Evolutionary conservation across 2,797 vertebrate genomes (phyloP), one percentile per base, ranked within the genome.

Genomic region (Cirrhinus molitorella): DNA sequence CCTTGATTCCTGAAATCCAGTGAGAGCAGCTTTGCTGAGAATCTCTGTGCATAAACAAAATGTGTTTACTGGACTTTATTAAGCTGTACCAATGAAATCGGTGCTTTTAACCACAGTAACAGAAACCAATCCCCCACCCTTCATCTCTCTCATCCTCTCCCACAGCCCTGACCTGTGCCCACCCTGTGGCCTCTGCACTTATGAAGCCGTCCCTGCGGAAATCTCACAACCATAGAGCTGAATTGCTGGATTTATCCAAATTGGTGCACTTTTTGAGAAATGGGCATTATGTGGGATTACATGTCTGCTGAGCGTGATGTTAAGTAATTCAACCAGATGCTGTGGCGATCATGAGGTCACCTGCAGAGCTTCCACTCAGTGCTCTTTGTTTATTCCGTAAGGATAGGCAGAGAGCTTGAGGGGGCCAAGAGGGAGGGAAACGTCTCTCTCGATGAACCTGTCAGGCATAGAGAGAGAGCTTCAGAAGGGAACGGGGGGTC

Each of bases 261-360:
- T 95, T 95, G 94, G 89, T 94, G 92, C 91, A 93, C 94, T 94
- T 95, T 90, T 83, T 89, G 92, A 91, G 93, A 95, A 94, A 93
- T 89, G 92, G 93, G 86, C 93, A 95, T 96, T 95, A 96, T 95
- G 93, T 92, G 79, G 88, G 94, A 95, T 96, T 95, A 95, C 94
- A 94, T 90, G 92, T 93, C 93, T 92, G 92, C 91, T 90, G 93
- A 93, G 93, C 83, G 93, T 92, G 90, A 93, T 92, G 92, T 94
- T 94, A 94, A 95, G 94, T 94, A 94, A 95, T 95, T 95, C 90
- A 92, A 93, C 88, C 95, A 95, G 95, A 95, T 95, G 95, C 93
- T 93, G 93, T 90, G 88, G 89, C 89, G 91, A 93, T 93, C 88
- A 89, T 79, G 75, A 83, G 91, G 93, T 95, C 93, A 95, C 94